Conservation (phyloP, 2,113 vertebrate genomes). For the Formicarius rufipectus region DNA sequence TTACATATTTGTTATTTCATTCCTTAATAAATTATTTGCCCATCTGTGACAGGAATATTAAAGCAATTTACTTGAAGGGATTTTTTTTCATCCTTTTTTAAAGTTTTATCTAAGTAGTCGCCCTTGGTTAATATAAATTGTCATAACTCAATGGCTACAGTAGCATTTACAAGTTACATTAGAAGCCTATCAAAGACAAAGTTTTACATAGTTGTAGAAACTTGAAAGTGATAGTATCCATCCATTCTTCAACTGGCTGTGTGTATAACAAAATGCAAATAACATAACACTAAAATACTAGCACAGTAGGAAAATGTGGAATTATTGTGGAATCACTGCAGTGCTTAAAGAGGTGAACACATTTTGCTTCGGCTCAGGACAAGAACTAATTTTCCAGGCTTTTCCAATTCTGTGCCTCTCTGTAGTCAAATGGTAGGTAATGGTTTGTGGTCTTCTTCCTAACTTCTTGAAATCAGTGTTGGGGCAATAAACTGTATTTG, state of each 20-base stretch:
- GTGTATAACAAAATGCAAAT: not conserved
- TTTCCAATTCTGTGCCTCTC: not conserved
- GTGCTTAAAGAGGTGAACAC: not conserved
- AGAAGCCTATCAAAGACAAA: not conserved
- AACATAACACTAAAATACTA: not conserved
- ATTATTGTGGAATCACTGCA: not conserved
- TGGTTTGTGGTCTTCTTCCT: not conserved
- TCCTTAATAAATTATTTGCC: not conserved
- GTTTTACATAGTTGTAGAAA: not conserved
- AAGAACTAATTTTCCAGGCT: not conserved
- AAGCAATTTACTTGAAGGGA: not conserved
- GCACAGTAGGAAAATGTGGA: not conserved
- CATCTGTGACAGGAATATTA: not conserved
- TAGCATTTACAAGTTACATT: not conserved
- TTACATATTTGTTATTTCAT: not conserved
- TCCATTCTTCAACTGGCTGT: not conserved
- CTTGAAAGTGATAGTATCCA: not conserved
- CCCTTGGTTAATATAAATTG: not conserved
- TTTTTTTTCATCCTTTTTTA: accelerated
- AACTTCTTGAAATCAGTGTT: not conserved
- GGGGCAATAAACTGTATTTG: not conserved
- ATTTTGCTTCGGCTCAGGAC: not conserved
- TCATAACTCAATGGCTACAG: not conserved
- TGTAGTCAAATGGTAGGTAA: not conserved
- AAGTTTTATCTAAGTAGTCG: not conserved